These are phyloP conservation scores for Piaya cayana DNA, from an alignment of 2,113 vertebrate species.

Conservation along the genomic window DNA sequence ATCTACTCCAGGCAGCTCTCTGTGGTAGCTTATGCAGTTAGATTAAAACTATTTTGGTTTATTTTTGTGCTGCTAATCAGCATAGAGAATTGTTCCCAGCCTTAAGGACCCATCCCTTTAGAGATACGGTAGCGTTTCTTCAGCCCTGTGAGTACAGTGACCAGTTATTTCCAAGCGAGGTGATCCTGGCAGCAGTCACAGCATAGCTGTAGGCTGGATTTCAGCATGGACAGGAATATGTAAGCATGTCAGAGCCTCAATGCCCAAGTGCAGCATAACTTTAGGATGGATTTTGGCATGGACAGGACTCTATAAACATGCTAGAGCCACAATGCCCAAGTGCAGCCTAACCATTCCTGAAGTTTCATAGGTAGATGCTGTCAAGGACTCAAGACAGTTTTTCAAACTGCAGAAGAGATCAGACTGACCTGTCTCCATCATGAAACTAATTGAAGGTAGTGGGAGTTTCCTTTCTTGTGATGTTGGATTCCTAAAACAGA, in stretches of 20 bases:
- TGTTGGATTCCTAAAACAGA: not conserved
- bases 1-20: not conserved
- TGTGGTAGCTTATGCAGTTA: not conserved
- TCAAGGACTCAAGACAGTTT: not conserved
- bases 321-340: not conserved
- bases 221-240: too few relatives aligned
- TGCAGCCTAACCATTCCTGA: not conserved
- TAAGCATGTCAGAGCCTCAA: too few relatives aligned
- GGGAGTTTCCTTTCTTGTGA: not conserved
- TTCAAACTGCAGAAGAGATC: not conserved
- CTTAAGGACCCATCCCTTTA: not conserved
- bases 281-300: too few relatives aligned
- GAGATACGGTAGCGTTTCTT: not conserved
- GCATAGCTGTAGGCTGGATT: too few relatives aligned
- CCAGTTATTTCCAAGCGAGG: fast-evolving
- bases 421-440: not conserved
- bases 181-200: not conserved
- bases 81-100: not conserved
- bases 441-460: not conserved
- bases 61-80: fast-evolving
- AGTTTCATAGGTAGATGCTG: not conserved
- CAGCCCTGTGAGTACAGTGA: not conserved
- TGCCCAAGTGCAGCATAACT: not conserved
- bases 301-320: too few relatives aligned
- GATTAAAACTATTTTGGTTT: not conserved